A percentile compares a stretch with the other conserved stretches of the same genome.
Conservation (phyloP, 1,140 invertebrate species). For the Aphaenogaster ashmeadi region DNA sequence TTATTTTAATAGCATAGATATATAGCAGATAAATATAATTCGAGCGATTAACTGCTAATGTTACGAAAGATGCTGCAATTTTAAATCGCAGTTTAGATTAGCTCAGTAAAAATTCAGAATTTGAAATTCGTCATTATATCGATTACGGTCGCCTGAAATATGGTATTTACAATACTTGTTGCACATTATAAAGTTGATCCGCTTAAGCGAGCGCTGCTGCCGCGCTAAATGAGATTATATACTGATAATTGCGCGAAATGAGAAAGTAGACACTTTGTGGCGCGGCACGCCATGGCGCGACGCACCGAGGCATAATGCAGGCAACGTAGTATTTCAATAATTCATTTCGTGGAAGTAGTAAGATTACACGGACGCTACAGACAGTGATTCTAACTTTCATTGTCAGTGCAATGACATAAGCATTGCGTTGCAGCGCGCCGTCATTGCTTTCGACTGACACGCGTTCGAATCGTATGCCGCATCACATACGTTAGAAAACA, state of each 20-base stretch:
- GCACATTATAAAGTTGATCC: not conserved
- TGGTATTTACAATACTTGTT: not conserved
- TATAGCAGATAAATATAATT: not conserved
- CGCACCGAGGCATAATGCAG: constrained; percentile 48
- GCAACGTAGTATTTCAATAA: constrained; percentile 63
- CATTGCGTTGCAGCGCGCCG: constrained; percentile 41
- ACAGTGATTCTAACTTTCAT: constrained; percentile 64
- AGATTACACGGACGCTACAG: constrained; percentile 48
- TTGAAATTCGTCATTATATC: not conserved
- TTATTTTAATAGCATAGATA: not conserved
- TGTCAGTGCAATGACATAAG: constrained; percentile 61
- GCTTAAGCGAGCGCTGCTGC: not conserved
- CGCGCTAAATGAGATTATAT: not conserved
- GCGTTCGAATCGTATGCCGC: constrained; percentile 23
- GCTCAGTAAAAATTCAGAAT: not conserved
- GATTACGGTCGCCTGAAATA: not conserved
- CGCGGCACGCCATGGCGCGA: constrained; percentile 18
- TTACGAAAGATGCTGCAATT: not conserved
- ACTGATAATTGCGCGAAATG: constrained; percentile 63
- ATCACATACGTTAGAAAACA: constrained; percentile 52
- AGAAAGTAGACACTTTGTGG: constrained; percentile 52
- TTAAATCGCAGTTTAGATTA: not conserved
- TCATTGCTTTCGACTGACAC: constrained; percentile 52
- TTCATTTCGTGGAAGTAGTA: constrained; percentile 64
- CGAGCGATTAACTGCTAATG: not conserved